Conservation (phyloP, 1,140 invertebrate species). For the Zelostemma sp. region DNA sequence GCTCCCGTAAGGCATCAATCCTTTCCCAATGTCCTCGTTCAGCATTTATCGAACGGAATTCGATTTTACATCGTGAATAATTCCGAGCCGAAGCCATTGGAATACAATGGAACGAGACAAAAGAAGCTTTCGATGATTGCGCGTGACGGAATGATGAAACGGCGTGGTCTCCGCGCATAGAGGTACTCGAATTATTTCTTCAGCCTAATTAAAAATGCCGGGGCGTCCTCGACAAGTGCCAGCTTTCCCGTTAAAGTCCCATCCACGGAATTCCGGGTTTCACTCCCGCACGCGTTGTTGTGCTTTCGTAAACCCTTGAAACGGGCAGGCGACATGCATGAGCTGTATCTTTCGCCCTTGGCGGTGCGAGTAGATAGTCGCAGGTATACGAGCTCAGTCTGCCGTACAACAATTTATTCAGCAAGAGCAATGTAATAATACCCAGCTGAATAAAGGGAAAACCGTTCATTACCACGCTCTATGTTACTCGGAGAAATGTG, state of each 20-base stretch:
- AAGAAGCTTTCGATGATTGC: neutral
- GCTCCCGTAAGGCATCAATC: conserved; percentile 16
- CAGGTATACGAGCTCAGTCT: conserved; percentile 41
- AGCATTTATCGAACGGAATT: no score
- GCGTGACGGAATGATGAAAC: neutral
- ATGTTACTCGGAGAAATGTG: conserved; percentile 20
- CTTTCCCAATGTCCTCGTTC: neutral
- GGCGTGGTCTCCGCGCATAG: neutral
- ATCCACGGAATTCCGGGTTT: conserved; percentile 19
- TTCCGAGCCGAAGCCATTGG: no score
- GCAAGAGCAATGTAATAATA: conserved; percentile 61
- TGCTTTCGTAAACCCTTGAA: conserved; percentile 28
- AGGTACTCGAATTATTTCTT: conserved; percentile 27
- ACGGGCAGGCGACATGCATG: conserved; percentile 17
- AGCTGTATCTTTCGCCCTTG: conserved; percentile 15
- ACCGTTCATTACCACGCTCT: conserved; percentile 59
- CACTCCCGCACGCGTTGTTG: conserved; percentile 20
- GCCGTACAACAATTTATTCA: conserved; percentile 62
- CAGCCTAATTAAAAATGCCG: conserved; percentile 43
- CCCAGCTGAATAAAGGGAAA: conserved; percentile 51
- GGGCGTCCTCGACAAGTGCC: conserved; percentile 37
- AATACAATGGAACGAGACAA: no score
- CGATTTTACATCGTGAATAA: no score
- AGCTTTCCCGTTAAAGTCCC: conserved; percentile 39
- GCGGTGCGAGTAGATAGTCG: conserved; percentile 27